These are phyloP conservation scores for Nothobranchius furzeri DNA, from an alignment of 2,113 vertebrate genomes.

Conservation along the genomic window DNA sequence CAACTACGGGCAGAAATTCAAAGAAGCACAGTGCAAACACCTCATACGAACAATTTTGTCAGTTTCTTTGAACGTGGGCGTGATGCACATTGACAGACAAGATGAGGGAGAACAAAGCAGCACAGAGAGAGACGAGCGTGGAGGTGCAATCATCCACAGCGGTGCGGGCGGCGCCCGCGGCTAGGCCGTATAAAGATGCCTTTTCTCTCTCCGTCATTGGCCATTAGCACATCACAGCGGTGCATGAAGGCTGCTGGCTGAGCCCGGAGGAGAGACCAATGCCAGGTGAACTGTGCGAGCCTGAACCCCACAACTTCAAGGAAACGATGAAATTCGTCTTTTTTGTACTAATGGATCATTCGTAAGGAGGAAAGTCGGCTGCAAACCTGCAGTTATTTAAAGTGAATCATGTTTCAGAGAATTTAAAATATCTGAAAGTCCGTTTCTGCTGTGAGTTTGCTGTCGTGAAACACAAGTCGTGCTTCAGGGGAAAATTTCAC, in stretches of 20 bases:
- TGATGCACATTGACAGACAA: slow-evolving; percentile 60
- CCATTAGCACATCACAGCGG: slow-evolving; percentile 42
- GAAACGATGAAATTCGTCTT: slow-evolving; percentile 19
- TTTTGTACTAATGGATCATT: not conserved
- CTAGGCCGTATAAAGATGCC: slow-evolving; percentile 23
- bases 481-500: not conserved
- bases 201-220: slow-evolving; percentile 31
- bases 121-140: slow-evolving; percentile 11
- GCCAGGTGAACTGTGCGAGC: slow-evolving; percentile 16
- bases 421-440: not conserved
- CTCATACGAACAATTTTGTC: slow-evolving; percentile 61
- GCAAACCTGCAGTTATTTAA: not conserved
- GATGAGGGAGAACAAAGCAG: slow-evolving; percentile 24
- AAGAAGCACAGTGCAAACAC: slow-evolving; percentile 23
- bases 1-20: slow-evolving; percentile 16
- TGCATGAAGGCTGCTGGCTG: slow-evolving; percentile 22
- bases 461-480: not conserved
- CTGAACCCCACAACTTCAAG: not conserved
- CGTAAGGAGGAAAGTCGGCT: not conserved
- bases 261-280: slow-evolving; percentile 10
- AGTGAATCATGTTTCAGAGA: slow-evolving; percentile 26
- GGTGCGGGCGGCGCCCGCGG: slow-evolving; percentile 25
- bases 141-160: slow-evolving; percentile 34
- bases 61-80: slow-evolving; percentile 33
- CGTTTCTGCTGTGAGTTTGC: not conserved